These are phyloP conservation scores for Phortica variegata DNA, from an alignment of 1,140 invertebrate species.

Conservation along the genomic window DNA sequence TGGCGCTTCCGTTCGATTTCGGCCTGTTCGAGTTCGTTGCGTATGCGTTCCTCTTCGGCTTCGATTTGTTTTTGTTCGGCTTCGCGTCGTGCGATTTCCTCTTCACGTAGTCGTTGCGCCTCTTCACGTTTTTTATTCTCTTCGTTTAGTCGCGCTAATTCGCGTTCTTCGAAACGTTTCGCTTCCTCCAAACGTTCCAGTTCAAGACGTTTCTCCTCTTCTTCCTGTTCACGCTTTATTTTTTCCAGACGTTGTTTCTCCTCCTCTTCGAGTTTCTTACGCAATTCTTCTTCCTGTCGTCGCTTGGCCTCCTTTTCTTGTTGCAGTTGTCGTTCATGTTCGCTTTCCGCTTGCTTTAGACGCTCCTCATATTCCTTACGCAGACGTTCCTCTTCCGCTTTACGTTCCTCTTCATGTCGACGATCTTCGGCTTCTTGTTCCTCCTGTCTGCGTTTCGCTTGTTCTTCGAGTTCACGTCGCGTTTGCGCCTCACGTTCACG, in stretches of 20 bases:
- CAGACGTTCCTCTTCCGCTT: conserved; percentile 27
- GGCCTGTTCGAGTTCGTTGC: conserved; percentile 29
- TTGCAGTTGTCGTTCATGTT: conserved; percentile 35
- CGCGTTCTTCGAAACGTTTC: conserved; percentile 32
- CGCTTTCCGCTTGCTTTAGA: conserved; percentile 29
- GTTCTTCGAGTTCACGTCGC: conserved; percentile 25
- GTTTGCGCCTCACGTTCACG: conserved; percentile 32
- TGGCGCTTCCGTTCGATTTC: conserved; percentile 28
- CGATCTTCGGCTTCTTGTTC: conserved; percentile 32
- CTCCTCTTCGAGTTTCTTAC: conserved; percentile 31
- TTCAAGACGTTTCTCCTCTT: conserved; percentile 40
- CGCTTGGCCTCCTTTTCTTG: conserved; percentile 43
- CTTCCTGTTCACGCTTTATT: conserved; percentile 32
- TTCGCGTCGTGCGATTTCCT: conserved; percentile 31
- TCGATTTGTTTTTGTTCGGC: conserved; percentile 26
- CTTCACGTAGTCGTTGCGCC: conserved; percentile 29
- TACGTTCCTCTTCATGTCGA: conserved; percentile 25
- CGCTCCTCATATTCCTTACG: conserved; percentile 36
- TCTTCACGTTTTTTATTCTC: conserved; percentile 35
- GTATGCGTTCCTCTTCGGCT: conserved; percentile 38
- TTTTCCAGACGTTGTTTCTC: conserved; percentile 37
- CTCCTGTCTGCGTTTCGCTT: conserved; percentile 22
- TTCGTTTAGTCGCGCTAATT: conserved; percentile 36
- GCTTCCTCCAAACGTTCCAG: conserved; percentile 35
- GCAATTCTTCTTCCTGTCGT: conserved; percentile 28